A percentile compares a stretch with the other conserved stretches of the same genome.
Evolutionary conservation across 2,888 invertebrate species (phyloP).

Genomic region (Tortricodes alternella): DNA sequence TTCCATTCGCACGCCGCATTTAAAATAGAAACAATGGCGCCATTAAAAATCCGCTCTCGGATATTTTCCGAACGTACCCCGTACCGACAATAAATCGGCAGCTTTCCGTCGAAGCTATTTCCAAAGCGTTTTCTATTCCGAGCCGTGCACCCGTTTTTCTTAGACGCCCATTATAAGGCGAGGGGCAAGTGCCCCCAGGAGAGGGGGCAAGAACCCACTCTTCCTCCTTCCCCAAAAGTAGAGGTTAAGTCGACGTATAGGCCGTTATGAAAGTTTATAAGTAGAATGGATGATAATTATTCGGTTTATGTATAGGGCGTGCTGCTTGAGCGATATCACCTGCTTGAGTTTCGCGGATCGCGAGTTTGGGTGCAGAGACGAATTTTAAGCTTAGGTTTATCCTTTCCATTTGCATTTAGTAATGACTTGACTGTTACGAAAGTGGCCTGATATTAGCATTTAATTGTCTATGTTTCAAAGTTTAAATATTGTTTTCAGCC

Average conservation of each 20-base stretch:
- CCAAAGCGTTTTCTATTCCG: constrained; percentile 82
- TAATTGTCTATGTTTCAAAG: neutral
- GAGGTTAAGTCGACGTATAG: constrained; percentile 82
- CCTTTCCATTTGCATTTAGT: constrained; percentile 19
- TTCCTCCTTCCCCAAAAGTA: constrained; percentile 66
- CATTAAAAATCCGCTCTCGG: constrained; percentile 82
- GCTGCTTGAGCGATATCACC: constrained; percentile 74
- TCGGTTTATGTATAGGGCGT: constrained; percentile 72
- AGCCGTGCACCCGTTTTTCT: constrained; percentile 81
- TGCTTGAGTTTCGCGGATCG: constrained; percentile 57
- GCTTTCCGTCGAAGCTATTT: constrained; percentile 82
- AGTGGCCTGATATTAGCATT: neutral
- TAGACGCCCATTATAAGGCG: constrained; percentile 78
- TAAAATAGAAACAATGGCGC: constrained; percentile 81
- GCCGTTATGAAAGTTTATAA: constrained; percentile 83
- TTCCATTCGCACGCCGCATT: constrained; percentile 78
- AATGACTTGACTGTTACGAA: constrained; percentile 1
- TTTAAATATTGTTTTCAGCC: neutral
- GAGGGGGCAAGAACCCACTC: constrained; percentile 40
- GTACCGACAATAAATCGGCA: constrained; percentile 79
- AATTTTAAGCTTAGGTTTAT: constrained; percentile 23
- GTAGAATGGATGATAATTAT: constrained; percentile 83
- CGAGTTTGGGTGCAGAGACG: constrained; percentile 46
- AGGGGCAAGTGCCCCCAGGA: constrained; percentile 44
- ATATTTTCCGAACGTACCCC: constrained; percentile 79